Evolutionary conservation across 2,113 vertebrate species (phyloP), one percentile per base, ranked within the genome.

Genomic region (Seriola aureovittata): DNA sequence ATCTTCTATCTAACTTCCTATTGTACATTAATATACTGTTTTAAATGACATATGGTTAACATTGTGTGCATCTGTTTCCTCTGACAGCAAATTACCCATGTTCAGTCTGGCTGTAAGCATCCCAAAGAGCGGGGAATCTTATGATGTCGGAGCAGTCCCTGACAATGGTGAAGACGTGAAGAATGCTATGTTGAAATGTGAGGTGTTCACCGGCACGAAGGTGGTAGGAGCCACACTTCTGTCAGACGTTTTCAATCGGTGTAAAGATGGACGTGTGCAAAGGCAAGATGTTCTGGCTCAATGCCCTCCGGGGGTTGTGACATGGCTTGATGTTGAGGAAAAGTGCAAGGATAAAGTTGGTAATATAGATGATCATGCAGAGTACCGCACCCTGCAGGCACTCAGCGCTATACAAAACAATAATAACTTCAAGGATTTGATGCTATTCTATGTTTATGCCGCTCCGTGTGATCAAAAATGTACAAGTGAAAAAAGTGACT

Each of bases 401-500:
- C 23, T 84, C 8, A 13, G n/a, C 48, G 29, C 14, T 16, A 48
- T 79, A 12, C 0, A 12, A 1, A 32, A 0, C 0, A n/a, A 1
- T 9, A 0, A 0, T 3, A 32, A 11, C 6, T 1, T 9, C 0
- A 0, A 21, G 1, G 70, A 86, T 16, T 34, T 66, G 11, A 34
- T 85, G 68, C 12, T 85, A 38, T 62, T 85, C 17, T 85, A 81
- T 13, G 0, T 42, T 21, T 25, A 2, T 7, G 54, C 0, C 21
- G 71, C 83, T 44, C 55, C 83, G 0, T 85, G 83, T 72, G 52
- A 5, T 12, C 0, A n/a, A 2, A 71, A 0, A 29, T 80, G 77
- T 29, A 4, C 82, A 40, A 36, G 0, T 0, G 0, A 13, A 8
- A 0, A 0, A 14, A 0, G 64, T n/a, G 0, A 0, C 0, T 0